Percentiles rank a stretch among this genome's conserved stretches.
Conservation (phyloP, 2,888 invertebrate genomes). For the Agelastica alni region DNA sequence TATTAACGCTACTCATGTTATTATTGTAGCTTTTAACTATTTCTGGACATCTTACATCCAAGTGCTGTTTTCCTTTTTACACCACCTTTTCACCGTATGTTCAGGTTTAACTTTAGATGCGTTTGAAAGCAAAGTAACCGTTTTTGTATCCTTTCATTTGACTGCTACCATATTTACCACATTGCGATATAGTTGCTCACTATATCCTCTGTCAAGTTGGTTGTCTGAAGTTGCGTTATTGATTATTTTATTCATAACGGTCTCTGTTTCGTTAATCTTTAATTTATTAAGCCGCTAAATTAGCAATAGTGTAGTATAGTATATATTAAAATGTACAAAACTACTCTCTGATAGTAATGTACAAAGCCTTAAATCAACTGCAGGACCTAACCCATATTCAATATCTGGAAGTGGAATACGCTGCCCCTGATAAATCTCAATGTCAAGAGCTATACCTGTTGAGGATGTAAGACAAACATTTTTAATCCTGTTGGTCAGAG, state of each 20-base stretch:
- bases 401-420: background rate
- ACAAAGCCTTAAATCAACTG: background rate
- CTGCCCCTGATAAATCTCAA: background rate
- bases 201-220: background rate
- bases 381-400: background rate
- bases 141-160: background rate
- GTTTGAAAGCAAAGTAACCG: background rate
- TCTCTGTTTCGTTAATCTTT: background rate
- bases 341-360: background rate
- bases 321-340: background rate
- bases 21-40: slow-evolving; percentile 1
- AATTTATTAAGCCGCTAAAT: background rate
- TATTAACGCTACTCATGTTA: slow-evolving; percentile 1
- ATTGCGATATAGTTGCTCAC: background rate
- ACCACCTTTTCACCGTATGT: background rate
- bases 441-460: background rate
- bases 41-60: slow-evolving; percentile 3
- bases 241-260: background rate
- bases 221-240: background rate
- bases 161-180: background rate
- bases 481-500: background rate
- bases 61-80: background rate
- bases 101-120: background rate
- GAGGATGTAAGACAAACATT: background rate
- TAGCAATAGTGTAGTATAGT: background rate